Conservation (phyloP, 1,140 invertebrate genomes). For the Dendroctonus ponderosae region DNA sequence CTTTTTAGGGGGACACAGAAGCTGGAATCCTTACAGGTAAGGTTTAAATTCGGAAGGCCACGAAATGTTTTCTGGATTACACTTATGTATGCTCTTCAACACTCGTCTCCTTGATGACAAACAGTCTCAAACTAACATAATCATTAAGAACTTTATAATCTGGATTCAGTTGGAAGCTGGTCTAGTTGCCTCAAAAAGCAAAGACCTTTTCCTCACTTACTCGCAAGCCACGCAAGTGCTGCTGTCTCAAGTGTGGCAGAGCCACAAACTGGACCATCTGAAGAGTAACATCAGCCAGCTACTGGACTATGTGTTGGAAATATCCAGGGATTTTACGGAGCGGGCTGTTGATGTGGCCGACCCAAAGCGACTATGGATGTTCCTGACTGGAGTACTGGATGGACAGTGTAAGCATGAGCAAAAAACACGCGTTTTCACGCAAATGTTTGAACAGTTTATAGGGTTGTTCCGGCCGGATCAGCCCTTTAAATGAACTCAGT, state of each 20-base stretch:
- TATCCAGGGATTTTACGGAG: conserved; percentile 45
- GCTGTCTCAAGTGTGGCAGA: conserved; percentile 48
- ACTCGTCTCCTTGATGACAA: not conserved
- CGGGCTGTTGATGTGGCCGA: conserved; percentile 44
- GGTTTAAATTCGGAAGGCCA: not conserved
- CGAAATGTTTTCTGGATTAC: not conserved
- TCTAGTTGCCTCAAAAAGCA: conserved; percentile 48
- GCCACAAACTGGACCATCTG: conserved; percentile 46
- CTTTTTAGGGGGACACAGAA: conserved; percentile 45
- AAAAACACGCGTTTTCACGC: no score
- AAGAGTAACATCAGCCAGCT: conserved; percentile 46
- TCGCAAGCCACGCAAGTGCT: conserved; percentile 45
- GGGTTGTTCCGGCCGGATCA: no score
- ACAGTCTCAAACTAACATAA: not conserved
- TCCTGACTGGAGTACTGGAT: conserved; percentile 35
- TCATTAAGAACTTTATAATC: not conserved
- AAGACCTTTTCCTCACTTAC: conserved; percentile 48
- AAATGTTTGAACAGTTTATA: no score
- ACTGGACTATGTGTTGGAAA: conserved; percentile 45
- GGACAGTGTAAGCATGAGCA: conserved; percentile 37
- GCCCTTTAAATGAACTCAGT: no score
- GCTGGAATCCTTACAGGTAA: conserved; percentile 48
- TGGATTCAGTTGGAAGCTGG: conserved; percentile 50
- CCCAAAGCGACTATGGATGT: conserved; percentile 40
- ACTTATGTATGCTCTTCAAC: not conserved